Evolutionary conservation across 2,797 vertebrate species (phyloP).

Genomic region (Hippopotamyrus pictus): DNA sequence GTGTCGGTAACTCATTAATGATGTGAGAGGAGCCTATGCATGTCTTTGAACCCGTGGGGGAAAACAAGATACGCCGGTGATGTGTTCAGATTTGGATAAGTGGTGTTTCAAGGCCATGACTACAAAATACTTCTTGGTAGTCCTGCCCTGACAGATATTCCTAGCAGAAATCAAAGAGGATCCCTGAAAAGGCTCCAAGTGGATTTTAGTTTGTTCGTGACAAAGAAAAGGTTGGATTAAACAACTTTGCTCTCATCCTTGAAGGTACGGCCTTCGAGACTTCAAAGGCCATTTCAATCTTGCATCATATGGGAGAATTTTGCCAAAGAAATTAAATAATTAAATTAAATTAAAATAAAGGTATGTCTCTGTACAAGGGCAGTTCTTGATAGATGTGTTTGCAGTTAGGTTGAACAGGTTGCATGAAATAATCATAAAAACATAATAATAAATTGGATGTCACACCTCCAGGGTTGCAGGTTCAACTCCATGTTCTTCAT

Average conservation of each 20-base stretch:
- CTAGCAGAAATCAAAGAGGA: background rate
- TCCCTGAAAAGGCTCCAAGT: slow-evolving; percentile 7
- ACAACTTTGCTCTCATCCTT: background rate
- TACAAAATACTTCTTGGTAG: background rate
- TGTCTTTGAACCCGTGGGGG: background rate
- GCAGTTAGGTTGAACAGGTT: background rate
- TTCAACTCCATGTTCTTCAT: background rate
- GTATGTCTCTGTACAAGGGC: background rate
- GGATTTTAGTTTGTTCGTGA: background rate
- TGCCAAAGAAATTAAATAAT: background rate
- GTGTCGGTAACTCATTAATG: background rate
- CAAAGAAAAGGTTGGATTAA: background rate
- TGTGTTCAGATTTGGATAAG: background rate
- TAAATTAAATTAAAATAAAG: background rate
- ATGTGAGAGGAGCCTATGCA: background rate
- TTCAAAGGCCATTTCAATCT: background rate
- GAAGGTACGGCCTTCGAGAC: background rate
- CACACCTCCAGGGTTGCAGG: background rate
- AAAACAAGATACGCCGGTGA: background rate
- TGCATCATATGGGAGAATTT: background rate
- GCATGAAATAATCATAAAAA: background rate
- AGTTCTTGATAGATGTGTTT: background rate
- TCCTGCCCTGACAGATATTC: background rate
- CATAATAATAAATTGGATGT: background rate
- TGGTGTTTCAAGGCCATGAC: background rate